Evolutionary conservation across 2,888 invertebrate genomes (phyloP), one percentile per base, ranked within the genome.

Genomic region (Noctua fimbriata): DNA sequence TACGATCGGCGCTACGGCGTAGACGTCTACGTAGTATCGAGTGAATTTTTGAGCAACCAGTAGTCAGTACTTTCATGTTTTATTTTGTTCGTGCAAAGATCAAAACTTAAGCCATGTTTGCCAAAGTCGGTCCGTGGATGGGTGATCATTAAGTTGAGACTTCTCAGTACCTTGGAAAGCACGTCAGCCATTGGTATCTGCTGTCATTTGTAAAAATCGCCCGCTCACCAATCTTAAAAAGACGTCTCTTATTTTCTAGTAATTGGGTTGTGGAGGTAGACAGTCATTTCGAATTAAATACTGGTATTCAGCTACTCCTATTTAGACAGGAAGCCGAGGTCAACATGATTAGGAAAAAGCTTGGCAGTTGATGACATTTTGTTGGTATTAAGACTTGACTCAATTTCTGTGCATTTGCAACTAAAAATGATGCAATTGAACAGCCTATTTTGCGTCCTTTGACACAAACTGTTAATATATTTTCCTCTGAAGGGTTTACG

Each of bases 1-100:
- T 87, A 81, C 79, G 75, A 69, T 67, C 65, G 18, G 58, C n/a
- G 76, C 80, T 80, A 80, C 84, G 82, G 41, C 76, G 83, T 78
- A 83, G 87, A 49, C 75, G 44, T 76, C 82, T 78, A 55, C 71
- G 49, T 73, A 78, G 44, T 65, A 74, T 66, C 60, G 75, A 55
- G 73, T 47, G 41, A 75, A 77, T 78, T 78, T 82, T 74, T 69
- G 24, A 72, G 67, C 47, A 28, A n/a, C 52, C 41, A 65, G 16
- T 66, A 28, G 52, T 52, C 41, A 65, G 16, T 66, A 28, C 60
- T 52, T 73, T 47, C 47, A 14, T 67, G 28, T 69, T 44, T 60
- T 73, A n/a, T 60, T 71, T 72, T 32, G 32, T 63, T 47, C 14
- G 44, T 67, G 6, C 28, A 18, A 44, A 44, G 10, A 67, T 16